These are phyloP conservation scores for Chroicocephalus ridibundus DNA, from an alignment of 2,113 vertebrate species.

Conservation along the genomic window DNA sequence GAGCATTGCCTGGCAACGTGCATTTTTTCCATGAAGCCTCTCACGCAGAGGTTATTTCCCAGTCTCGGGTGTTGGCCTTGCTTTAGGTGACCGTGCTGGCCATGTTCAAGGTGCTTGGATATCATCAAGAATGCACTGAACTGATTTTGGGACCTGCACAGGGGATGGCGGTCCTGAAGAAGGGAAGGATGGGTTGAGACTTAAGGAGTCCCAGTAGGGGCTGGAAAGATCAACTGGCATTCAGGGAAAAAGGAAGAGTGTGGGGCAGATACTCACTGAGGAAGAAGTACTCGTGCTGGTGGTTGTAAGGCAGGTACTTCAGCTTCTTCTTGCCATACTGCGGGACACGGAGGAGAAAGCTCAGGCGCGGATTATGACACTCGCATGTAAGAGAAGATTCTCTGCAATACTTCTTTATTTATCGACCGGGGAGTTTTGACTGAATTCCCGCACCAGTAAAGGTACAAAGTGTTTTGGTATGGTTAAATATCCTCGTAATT, in stretches of 20 bases:
- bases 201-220: neutral
- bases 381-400: neutral
- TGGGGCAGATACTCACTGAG: conserved; percentile 78
- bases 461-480: neutral
- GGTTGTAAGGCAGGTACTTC: conserved; percentile 87
- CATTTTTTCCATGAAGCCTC: neutral
- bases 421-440: neutral
- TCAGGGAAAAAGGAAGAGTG: neutral
- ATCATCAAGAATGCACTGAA: neutral
- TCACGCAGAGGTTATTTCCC: neutral
- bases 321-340: conserved; percentile 94
- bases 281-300: conserved; percentile 94
- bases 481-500: neutral
- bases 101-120: neutral
- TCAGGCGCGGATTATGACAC: neutral
- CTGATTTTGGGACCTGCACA: neutral
- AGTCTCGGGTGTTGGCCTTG: neutral
- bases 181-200: neutral
- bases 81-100: neutral
- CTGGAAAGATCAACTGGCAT: neutral
- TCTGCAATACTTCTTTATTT: neutral
- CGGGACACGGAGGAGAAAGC: conserved; percentile 10
- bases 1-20: neutral
- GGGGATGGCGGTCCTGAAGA: neutral
- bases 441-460: neutral